Evolutionary conservation across 1,140 invertebrate genomes (phyloP).

Genomic region (Pseudomyrmex pallidus): DNA sequence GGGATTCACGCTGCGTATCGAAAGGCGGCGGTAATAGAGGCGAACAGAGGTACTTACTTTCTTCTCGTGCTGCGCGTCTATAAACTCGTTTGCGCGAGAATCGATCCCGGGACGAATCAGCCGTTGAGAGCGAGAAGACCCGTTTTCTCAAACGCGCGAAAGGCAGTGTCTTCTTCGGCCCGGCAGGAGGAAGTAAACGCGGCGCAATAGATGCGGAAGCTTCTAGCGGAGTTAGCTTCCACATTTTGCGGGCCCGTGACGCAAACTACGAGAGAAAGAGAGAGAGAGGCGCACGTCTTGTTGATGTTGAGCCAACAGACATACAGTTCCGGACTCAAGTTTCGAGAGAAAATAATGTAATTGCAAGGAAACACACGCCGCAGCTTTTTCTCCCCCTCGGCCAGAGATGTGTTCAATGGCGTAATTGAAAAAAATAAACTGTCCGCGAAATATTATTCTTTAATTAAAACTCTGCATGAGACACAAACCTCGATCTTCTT

Average conservation of each 20-base stretch:
- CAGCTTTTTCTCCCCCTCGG: too few species aligned
- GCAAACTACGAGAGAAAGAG: too few species aligned
- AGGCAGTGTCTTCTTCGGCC: background rate
- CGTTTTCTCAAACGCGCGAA: background rate
- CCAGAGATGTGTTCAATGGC: too few species aligned
- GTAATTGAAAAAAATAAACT: too few species aligned
- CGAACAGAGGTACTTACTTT: slow-evolving; percentile 65
- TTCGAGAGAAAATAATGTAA: too few species aligned
- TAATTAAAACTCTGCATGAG: too few species aligned
- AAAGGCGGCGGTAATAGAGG: slow-evolving; percentile 29
- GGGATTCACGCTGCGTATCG: slow-evolving; percentile 51
- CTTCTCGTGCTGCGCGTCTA: slow-evolving; percentile 26
- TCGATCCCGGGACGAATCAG: slow-evolving; percentile 29
- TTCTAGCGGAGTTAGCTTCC: background rate
- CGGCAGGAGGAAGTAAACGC: background rate
- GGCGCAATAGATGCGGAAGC: background rate
- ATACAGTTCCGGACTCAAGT: too few species aligned
- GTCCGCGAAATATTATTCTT: too few species aligned
- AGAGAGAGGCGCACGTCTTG: too few species aligned
- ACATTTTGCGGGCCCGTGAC: background rate
- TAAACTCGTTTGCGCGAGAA: slow-evolving; percentile 52
- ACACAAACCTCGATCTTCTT: too few species aligned
- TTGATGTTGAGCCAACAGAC: too few species aligned
- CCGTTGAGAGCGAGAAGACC: background rate
- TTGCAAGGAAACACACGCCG: too few species aligned